Base-by-base conservation (phyloP, 1,140 invertebrate genomes). In the Nixonia krombeini region DNA sequence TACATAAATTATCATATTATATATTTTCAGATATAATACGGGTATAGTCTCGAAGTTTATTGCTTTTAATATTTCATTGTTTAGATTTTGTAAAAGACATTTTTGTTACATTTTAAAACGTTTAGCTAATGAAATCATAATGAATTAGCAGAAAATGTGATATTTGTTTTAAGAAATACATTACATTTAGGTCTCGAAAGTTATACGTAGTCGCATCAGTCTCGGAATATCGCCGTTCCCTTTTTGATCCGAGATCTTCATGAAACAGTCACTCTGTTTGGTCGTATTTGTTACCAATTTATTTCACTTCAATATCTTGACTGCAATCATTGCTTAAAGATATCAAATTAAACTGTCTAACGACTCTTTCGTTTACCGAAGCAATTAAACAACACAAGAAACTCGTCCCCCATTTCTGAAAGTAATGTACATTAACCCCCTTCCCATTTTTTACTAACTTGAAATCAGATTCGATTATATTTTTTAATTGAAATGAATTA, bases 191-290 rank as follows among this genome's bases (percentile, higher is more conserved):
- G 46, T 83, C 69, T 16, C 35, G 67, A 21, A 70, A 59, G 52
- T 76, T 76, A 41, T 83, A 79, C 28, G 72, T 65, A 4, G 51
- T 66, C 76, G 73, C 78, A 8, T 82, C 80, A 5, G 51, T 65
- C 63, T 73, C 25, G 8, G 70, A 66, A 6, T 78, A 53, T 42
- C 65, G 61, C 16, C 50, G 37, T 18, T 61, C 15, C 37, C 26
- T 16, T 26, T 41, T 10, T 9, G 15, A 37, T 21, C 26, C 21
- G 10, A n/a, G 10, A 33, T 31, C 17, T n/a, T 21, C 16, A 18
- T 25, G 41, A 12, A 37, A 45, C 25, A 12, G 21, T 37, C n/a
- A n/a, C n/a, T 47, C 21, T 41, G 15, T 10, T 10, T 12, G 10
- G 37, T 29, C 16, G 12, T 47, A 18, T 25, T 17, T 13, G 13